Percentiles rank a stretch among this genome's conserved stretches.
Conservation (phyloP, 2,888 invertebrate genomes). For the Nemoura dubitans region DNA sequence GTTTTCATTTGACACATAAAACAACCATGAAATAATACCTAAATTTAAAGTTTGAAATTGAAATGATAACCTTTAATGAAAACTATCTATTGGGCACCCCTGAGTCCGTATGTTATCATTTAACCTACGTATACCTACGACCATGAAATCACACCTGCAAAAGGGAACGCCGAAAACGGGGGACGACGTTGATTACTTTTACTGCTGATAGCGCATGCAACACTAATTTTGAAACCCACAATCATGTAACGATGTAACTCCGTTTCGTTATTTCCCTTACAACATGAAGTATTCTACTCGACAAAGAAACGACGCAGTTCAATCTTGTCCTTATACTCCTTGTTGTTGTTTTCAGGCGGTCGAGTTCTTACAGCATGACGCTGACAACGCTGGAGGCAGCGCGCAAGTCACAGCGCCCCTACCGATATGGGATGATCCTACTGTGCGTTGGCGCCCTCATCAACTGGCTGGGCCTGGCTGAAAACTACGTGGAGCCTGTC, state of each 20-base stretch:
- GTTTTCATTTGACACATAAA: neutral
- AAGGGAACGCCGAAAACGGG: neutral
- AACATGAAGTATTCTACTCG: neutral
- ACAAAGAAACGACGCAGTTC: neutral
- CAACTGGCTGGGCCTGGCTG: slow-evolving; percentile 78
- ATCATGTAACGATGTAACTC: neutral
- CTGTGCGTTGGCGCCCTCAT: slow-evolving; percentile 77
- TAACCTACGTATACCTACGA: neutral
- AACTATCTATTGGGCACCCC: neutral
- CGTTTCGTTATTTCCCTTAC: neutral
- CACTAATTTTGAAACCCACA: neutral
- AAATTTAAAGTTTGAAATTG: too few relatives aligned
- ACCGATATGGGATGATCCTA: slow-evolving; percentile 77
- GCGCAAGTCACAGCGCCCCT: slow-evolving; percentile 71
- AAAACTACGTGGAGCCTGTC: slow-evolving; percentile 74
- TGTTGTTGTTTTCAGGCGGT: slow-evolving; percentile 15
- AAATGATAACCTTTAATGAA: too few relatives aligned
- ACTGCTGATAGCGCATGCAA: neutral
- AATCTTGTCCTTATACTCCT: neutral
- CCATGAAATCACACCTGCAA: neutral
- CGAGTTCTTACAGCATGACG: slow-evolving; percentile 66
- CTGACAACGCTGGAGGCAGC: slow-evolving; percentile 66
- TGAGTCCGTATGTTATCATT: neutral
- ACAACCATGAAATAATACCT: neutral
- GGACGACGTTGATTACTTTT: neutral